Percentiles rank a stretch among this genome's conserved stretches.
These are phyloP conservation scores for Coremacera marginata DNA, from an alignment of 2,888 invertebrate species.

Conservation along the genomic window DNA sequence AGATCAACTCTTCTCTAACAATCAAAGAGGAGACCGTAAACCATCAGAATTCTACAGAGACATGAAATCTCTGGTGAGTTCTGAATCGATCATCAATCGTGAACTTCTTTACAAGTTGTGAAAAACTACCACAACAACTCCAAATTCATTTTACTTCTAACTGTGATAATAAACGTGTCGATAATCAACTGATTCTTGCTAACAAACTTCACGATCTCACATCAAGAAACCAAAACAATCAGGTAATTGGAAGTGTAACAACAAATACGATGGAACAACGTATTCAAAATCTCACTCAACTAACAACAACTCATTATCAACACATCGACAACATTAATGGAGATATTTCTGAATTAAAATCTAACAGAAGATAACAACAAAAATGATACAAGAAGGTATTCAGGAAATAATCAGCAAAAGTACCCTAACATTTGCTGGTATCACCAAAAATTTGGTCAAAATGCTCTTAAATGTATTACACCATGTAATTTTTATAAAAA, in stretches of 20 bases:
- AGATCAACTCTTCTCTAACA: too few relatives aligned
- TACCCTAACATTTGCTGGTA: not conserved
- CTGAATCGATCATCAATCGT: too few relatives aligned
- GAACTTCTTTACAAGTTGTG: too few relatives aligned
- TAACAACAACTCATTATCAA: not conserved
- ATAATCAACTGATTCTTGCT: not conserved
- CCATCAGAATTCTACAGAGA: too few relatives aligned
- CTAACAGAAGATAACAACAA: not conserved
- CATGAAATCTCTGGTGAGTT: too few relatives aligned
- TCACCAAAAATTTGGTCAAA: not conserved
- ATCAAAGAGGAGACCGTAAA: too few relatives aligned
- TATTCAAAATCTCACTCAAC: not conserved
- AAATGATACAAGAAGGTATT: not conserved
- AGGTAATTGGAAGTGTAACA: not conserved
- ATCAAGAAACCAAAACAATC: not conserved
- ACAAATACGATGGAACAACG: not conserved
- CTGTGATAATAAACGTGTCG: not conserved
- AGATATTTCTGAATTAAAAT: too few relatives aligned
- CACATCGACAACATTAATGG: not conserved
- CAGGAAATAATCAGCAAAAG: not conserved
- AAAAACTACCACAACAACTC: too few relatives aligned
- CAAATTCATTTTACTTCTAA: not conserved
- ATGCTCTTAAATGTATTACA: too few relatives aligned
- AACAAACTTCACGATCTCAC: not conserved
- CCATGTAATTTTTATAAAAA: too few relatives aligned